Percentiles rank a stretch among this genome's conserved stretches.
Conservation (phyloP, 2,888 invertebrate genomes). For the Odontocolon sp. region DNA sequence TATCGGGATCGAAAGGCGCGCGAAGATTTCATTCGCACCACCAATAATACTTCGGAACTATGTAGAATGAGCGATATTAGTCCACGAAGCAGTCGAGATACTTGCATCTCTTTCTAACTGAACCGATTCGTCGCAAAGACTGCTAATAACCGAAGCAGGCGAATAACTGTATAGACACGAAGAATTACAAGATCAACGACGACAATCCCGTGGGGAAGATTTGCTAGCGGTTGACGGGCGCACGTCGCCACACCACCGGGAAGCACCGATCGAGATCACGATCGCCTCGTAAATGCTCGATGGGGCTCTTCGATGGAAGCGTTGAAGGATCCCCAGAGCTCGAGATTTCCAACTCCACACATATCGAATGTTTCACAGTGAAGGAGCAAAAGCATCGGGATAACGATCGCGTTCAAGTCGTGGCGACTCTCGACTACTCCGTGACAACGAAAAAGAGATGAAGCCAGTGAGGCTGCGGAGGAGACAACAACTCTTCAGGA, state of each 20-base stretch:
- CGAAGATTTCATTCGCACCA: conserved; percentile 42
- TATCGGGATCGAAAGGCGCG: conserved; percentile 34
- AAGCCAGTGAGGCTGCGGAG: neutral
- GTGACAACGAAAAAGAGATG: conserved; percentile 9
- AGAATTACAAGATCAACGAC: no score
- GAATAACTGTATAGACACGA: neutral
- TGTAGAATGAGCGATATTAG: neutral
- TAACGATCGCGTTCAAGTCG: conserved; percentile 37
- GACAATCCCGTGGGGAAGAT: neutral
- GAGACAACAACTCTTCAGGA: conserved; percentile 22
- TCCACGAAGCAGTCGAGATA: no score
- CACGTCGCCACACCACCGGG: conserved; percentile 1
- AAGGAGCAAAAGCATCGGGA: conserved; percentile 16
- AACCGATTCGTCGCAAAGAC: no score
- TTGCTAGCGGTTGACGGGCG: conserved; percentile 18
- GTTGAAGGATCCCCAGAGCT: conserved; percentile 1
- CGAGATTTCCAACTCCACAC: neutral
- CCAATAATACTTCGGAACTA: conserved; percentile 16
- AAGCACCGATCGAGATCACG: conserved; percentile 34
- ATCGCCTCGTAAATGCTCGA: conserved; percentile 10
- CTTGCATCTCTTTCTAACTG: no score
- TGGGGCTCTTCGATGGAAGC: neutral
- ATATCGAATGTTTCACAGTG: neutral
- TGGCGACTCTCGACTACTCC: conserved; percentile 11
- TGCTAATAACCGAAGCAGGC: no score